Percentiles rank a stretch among this genome's conserved stretches.
These are phyloP conservation scores for Amorpha juglandis DNA, from an alignment of 2,888 invertebrate species.

Conservation along the genomic window DNA sequence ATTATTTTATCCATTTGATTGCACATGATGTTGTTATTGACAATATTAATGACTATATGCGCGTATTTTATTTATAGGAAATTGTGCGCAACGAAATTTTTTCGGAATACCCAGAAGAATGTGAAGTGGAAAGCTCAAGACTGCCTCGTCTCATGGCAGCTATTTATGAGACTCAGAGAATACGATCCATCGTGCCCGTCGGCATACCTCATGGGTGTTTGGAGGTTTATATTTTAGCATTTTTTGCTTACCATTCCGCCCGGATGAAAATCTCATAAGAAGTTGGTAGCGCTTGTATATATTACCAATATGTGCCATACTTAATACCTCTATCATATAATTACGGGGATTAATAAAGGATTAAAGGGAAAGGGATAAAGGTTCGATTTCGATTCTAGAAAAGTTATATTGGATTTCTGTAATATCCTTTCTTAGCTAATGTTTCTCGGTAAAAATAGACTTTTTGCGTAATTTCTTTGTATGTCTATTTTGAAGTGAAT, in stretches of 20 bases:
- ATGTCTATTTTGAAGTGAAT: too few species aligned
- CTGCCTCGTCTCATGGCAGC: conserved; percentile 89
- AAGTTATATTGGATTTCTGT: too few species aligned
- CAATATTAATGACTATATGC: not conserved
- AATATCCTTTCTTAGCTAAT: too few species aligned
- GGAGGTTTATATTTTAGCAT: conserved; percentile 50
- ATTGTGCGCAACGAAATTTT: conserved; percentile 84
- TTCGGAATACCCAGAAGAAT: conserved; percentile 75
- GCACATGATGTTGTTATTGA: not conserved
- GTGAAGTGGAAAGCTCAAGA: conserved; percentile 80
- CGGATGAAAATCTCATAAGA: not conserved
- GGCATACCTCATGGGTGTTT: conserved; percentile 93
- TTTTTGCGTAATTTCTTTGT: too few species aligned
- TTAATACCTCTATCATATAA: too few species aligned
- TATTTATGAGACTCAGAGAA: conserved; percentile 90
- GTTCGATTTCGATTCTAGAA: too few species aligned
- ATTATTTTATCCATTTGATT: conserved; percentile 13
- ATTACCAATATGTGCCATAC: too few species aligned
- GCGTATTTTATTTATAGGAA: conserved; percentile 67
- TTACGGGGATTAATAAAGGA: too few species aligned
- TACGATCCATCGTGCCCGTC: conserved; percentile 91
- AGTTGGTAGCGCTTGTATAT: not conserved
- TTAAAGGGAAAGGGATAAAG: too few species aligned
- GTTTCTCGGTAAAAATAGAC: too few species aligned
- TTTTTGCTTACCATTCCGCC: not conserved